Evolutionary conservation across 2,888 invertebrate species (phyloP), one percentile per base, ranked within the genome.

Genomic region (Mechanitis messenoides): DNA sequence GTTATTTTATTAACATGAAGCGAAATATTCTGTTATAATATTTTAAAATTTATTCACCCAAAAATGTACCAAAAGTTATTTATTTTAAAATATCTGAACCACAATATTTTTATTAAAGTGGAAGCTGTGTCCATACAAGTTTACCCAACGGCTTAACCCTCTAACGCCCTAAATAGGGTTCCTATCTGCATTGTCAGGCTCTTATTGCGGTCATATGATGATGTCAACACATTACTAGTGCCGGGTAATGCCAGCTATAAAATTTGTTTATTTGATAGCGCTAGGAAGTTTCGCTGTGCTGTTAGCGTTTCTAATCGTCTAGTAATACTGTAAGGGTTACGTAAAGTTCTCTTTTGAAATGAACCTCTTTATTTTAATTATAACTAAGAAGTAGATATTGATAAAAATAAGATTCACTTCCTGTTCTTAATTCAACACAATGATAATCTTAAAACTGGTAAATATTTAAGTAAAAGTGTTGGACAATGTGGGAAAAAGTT

Each of bases 111-210:
- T n/a, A 31, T 53, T 3, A 55, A 35, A 53, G 58, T 56, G 33
- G 45, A 38, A 58, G 31, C 33, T 55, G 47, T 64, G 58, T 72
- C 70, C 68, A 69, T 64, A 74, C 66, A 66, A 63, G 62, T 58
- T 35, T 68, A 72, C 65, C 75, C 69, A 69, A 70, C 68, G 68
- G 75, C 69, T 72, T 73, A 75, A 76, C 80, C 80, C 81, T 72
- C 68, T 64, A 75, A 72, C 68, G 70, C 70, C 72, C 74, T 74
- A 74, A 80, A 80, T 76, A 74, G 72, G 75, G 77, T 78, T 81
- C 79, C 79, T 84, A 84, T 85, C 84, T 83, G 77, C 79, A 83
- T 82, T 81, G 82, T 81, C 75, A 76, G 71, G 72, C 75, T 81
- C 78, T 81, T 83, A 81, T 80, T 80, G 82, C 77, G 77, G 76